Evolutionary conservation across 2,797 vertebrate species (phyloP), one percentile per base, ranked within the genome.

Genomic region (Molossus molossus): DNA sequence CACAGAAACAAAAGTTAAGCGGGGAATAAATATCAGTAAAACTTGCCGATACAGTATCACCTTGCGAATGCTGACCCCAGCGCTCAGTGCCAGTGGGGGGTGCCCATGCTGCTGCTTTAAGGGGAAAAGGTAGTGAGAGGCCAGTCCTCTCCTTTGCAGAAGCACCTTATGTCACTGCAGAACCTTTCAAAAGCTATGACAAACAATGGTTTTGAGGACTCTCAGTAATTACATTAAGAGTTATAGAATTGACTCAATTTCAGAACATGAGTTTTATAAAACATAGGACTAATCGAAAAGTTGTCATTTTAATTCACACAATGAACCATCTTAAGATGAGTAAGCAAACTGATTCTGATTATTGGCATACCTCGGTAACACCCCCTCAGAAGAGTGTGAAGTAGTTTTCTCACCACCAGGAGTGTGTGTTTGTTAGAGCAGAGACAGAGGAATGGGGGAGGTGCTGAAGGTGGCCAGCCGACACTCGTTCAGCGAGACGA

Each of bases 321-420:
- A 93, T 82, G 92, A 93, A 87, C 48, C 45, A 45, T 73, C 91
- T 72, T 65, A 60, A 57, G 45, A 81, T 82, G 73, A 87, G 62
- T 67, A 87, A 94, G 93, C 73, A 83, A 85, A 65, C 23, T 18
- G 14, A 88, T 88, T 73, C 76, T 76, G 57, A 82, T 29, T 45
- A 72, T 65, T 33, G 17, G 40, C 48, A 55, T 82, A 69, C 55
- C 40, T 90, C n/a, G 40, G 2, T 72, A 81, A 55, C 12, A 77
- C 2, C 67, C 55, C 60, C 48, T 67, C 86, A 67, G 79, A 88
- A 83, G 90, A 94, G 58, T 55, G 64, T 76, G 55, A 88, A 67
- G 79, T 60, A 18, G 13, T 72, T 53, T 79, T 50, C 40, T 76
- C 82, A 60, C 83, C 83, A 40, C 64, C 15, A 67, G 27, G 40